phyloP scores from a whole-genome alignment of 2,888 invertebrate genomes.

The Pheosia gnoma region DNA sequence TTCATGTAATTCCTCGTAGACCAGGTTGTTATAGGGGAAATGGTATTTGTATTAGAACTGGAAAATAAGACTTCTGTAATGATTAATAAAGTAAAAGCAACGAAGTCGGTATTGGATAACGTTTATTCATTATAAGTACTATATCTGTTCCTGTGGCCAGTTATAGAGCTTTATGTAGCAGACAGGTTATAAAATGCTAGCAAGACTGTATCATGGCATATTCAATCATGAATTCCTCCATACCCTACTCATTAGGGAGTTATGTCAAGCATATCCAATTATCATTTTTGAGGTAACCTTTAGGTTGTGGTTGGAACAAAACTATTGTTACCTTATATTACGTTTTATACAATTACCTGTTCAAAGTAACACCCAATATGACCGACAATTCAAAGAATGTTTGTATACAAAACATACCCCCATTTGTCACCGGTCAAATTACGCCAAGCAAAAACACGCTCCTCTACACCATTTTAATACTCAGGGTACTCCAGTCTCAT shows the following conservation, averaged over 20 bases:
- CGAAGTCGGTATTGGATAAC: conserved; percentile 1
- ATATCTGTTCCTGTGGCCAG: not conserved
- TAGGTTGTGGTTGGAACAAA: too few relatives aligned
- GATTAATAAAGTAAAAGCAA: conserved; percentile 2
- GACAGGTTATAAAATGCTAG: too few relatives aligned
- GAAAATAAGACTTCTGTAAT: conserved; percentile 1
- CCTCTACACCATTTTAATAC: conserved; percentile 20
- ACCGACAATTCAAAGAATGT: not conserved
- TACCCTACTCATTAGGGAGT: too few relatives aligned
- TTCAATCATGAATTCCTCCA: too few relatives aligned
- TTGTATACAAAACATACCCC: not conserved
- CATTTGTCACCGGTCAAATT: conserved; percentile 10
- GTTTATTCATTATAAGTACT: not conserved
- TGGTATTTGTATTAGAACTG: not conserved
- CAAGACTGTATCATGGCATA: too few relatives aligned
- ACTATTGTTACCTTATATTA: not conserved
- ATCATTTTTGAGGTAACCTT: too few relatives aligned
- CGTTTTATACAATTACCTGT: not conserved
- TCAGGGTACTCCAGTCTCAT: conserved; percentile 30
- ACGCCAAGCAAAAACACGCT: conserved; percentile 4
- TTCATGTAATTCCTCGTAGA: conserved; percentile 4
- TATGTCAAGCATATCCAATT: too few relatives aligned
- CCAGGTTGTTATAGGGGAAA: conserved; percentile 1
- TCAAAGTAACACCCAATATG: not conserved
- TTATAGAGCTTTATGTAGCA: too few relatives aligned